Conservation (phyloP, 1,140 invertebrate genomes). For the Elymnias hypermnestra region DNA sequence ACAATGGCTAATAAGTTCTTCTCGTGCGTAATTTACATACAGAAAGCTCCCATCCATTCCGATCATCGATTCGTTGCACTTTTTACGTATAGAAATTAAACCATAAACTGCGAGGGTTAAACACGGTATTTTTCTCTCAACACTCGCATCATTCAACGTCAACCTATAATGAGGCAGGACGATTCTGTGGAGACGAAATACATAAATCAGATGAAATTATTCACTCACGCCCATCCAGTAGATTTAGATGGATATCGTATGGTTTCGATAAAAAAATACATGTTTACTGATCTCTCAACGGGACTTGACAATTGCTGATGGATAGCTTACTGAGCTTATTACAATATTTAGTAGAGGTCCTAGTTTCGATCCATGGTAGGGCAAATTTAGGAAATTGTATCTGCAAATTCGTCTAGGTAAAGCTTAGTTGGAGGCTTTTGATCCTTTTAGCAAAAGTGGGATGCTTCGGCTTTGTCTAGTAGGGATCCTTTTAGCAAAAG, state of each 20-base stretch:
- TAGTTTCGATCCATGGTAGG: no score
- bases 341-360: no score
- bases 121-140: constrained; percentile 46
- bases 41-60: constrained; percentile 15
- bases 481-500: no score
- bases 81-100: constrained; percentile 51
- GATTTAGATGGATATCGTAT: constrained; percentile 20
- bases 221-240: constrained; percentile 45
- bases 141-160: constrained; percentile 60
- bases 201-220: constrained; percentile 63
- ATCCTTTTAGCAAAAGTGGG: no score
- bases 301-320: not conserved
- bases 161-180: constrained; percentile 59
- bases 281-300: constrained; percentile 15
- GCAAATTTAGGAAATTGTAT: no score
- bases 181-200: constrained; percentile 43
- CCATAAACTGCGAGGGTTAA: constrained; percentile 49
- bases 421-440: no score
- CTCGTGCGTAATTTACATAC: constrained; percentile 14
- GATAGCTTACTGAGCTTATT: constrained; percentile 10
- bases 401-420: no score
- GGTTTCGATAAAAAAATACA: constrained; percentile 13
- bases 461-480: no score
- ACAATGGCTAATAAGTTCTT: constrained; percentile 12
- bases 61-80: constrained; percentile 31